Evolutionary conservation across 2,113 vertebrate species (phyloP).

Genomic region (Amblyornis subalaris): DNA sequence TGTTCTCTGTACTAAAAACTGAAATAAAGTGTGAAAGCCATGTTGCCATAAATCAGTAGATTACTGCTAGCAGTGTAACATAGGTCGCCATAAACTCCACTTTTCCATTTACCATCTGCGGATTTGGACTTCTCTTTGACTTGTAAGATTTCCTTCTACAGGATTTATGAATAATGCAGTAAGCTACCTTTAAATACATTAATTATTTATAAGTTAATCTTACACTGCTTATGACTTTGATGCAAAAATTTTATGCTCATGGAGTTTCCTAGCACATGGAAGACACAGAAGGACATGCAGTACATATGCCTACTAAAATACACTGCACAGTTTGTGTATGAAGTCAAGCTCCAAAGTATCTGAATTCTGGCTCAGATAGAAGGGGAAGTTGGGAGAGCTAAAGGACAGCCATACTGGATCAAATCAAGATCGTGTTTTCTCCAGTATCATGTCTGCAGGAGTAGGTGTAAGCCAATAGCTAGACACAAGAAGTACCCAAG

Average conservation of each 20-base stretch:
- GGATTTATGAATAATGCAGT: neutral
- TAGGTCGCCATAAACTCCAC: accelerated
- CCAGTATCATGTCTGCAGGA: neutral
- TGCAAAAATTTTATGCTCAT: neutral
- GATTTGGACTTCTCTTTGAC: neutral
- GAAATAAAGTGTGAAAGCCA: neutral
- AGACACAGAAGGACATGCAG: neutral
- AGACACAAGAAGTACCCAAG: neutral
- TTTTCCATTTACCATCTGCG: neutral
- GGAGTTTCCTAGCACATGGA: neutral
- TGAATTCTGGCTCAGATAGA: neutral
- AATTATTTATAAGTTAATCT: neutral
- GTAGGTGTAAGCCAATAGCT: neutral
- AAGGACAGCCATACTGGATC: neutral
- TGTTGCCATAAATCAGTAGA: neutral
- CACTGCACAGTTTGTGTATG: neutral
- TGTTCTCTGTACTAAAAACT: neutral
- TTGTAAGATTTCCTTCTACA: neutral
- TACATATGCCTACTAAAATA: neutral
- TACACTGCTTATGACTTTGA: neutral
- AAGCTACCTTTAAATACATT: neutral
- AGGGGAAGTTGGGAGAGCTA: neutral
- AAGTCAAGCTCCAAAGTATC: neutral
- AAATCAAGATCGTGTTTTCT: neutral
- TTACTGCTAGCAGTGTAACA: neutral